Evolutionary conservation across 2,797 vertebrate genomes (phyloP), one percentile per base, ranked within the genome.

Genomic region (Melanogrammus aeglefinus): DNA sequence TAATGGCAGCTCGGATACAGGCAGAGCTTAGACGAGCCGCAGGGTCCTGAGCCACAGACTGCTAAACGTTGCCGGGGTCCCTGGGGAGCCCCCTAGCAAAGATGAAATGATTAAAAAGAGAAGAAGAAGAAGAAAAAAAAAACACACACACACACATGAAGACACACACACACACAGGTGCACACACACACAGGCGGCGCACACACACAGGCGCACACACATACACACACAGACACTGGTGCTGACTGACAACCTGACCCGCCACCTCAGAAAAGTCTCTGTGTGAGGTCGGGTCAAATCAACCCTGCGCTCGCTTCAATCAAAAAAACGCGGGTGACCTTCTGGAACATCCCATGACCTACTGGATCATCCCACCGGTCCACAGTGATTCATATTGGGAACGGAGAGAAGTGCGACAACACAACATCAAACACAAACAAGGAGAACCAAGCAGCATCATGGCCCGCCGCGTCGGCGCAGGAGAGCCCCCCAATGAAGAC

Each of bases 71-170:
- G 95, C 91, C 91, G 91, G 93, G 94, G 94, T 96, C 96, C 95
- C 96, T 73, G 82, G 95, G 96, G 97, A 96, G 94, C 91, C 87
- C 90, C 94, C 93, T 93, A 95, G 91, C 94, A 92, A 94, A 95
- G 95, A 96, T 96, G 96, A 97, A 97, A 98, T 97, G 96, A 99
- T 99, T 98, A 99, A 99, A 97, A 79, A 95, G 96, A 51, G 47
- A 75, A 75, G 13, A 75, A 75, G 14, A 51, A 18, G 16, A 73
- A 73, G 92, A 91, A 92, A 39, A 8, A 39, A 8, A 39, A 1
- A 39, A 39, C 29, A 29, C 69, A 29, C 24, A 71, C 69, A 12
- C 29, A 31, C 69, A 29, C 66, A 69, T 13, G 24, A 2, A 1
- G 6, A 39, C 47, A 44, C 69, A 29, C 24, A 71, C 7, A 12